Percentiles rank a stretch among this genome's conserved stretches.
Conservation (phyloP, 2,113 vertebrate genomes). For the Perognathus longimembris region DNA sequence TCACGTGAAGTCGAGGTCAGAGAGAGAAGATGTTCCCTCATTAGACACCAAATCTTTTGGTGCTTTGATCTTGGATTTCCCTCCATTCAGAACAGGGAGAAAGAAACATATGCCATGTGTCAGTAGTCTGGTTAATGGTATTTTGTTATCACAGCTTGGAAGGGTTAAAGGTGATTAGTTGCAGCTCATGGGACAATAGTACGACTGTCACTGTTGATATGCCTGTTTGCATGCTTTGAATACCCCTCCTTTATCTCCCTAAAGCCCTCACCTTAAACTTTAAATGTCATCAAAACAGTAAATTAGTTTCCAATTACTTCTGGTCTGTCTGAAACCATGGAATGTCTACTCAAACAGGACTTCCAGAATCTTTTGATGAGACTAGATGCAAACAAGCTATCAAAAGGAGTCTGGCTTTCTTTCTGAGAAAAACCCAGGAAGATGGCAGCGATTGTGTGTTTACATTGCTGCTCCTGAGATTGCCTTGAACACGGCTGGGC, state of each 20-base stretch:
- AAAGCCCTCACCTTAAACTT: constrained; percentile 73
- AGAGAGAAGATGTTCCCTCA: not conserved
- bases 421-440: not conserved
- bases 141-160: not conserved
- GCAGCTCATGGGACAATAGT: not conserved
- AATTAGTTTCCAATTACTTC: constrained; percentile 78
- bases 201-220: constrained; percentile 50
- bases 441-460: not conserved
- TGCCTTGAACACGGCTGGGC: not conserved
- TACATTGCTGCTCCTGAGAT: not conserved
- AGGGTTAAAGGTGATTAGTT: not conserved
- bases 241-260: constrained; percentile 69
- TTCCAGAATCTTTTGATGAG: not conserved
- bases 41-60: not conserved
- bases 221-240: constrained; percentile 57
- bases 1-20: not conserved
- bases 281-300: constrained; percentile 78
- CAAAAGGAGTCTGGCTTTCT: not conserved
- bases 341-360: constrained; percentile 22
- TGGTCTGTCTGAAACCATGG: constrained; percentile 47
- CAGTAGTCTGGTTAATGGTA: not conserved
- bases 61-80: not conserved
- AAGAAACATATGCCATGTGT: not conserved
- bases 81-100: not conserved
- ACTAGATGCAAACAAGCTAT: not conserved